phyloP scores from a whole-genome alignment of 2,113 vertebrate species.

The Gopherus evgoodei region DNA sequence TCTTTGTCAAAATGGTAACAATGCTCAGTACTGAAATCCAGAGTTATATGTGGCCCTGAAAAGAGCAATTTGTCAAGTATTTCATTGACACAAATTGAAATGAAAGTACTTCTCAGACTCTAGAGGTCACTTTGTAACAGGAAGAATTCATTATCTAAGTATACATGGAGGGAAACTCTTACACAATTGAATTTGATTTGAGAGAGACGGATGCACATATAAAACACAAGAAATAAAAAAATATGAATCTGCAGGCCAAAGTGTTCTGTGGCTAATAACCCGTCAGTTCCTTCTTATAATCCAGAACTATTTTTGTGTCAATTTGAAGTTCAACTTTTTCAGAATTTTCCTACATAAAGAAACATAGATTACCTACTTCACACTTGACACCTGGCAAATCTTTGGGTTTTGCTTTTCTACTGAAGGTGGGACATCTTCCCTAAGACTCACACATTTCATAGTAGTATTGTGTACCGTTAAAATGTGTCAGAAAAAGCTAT shows the following conservation, averaged over 20 bases:
- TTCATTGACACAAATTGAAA: conserved; percentile 80
- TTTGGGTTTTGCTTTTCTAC: not conserved
- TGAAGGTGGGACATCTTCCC: not conserved
- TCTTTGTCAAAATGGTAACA: conserved; percentile 71
- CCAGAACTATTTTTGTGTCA: accelerated
- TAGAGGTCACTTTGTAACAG: conserved; percentile 79
- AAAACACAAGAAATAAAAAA: conserved; percentile 67
- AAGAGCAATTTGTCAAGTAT: conserved; percentile 75
- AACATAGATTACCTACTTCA: not conserved
- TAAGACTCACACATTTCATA: not conserved
- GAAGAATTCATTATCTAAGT: conserved; percentile 78
- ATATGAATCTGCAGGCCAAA: conserved; percentile 34
- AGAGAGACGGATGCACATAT: conserved; percentile 66
- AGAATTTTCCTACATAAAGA: not conserved
- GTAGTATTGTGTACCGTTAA: not conserved
- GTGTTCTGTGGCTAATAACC: conserved; percentile 16
- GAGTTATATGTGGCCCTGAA: conserved; percentile 65
- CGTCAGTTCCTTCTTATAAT: not conserved
- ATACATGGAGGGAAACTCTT: conserved; percentile 71
- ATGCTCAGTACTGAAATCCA: conserved; percentile 59
- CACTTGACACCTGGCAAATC: not conserved
- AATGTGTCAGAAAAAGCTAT: not conserved
- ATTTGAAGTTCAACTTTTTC: not conserved
- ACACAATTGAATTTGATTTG: conserved; percentile 73
- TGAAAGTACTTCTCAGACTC: conserved; percentile 74